phyloP scores from a whole-genome alignment of 2,888 invertebrate genomes.

The Drosophila picticornis region DNA sequence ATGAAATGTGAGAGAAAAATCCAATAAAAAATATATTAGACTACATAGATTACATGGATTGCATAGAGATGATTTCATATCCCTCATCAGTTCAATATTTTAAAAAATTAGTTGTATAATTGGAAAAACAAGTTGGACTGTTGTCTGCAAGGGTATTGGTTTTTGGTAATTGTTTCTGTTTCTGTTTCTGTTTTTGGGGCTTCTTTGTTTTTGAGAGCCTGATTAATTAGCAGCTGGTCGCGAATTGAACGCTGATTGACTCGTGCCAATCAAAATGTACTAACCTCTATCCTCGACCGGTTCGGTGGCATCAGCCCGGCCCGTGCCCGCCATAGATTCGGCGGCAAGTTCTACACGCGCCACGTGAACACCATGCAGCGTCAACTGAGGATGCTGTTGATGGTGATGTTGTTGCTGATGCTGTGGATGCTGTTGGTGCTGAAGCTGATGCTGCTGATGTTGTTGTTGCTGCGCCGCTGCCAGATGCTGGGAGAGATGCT shows the following conservation, averaged over 20 bases:
- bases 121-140: not conserved
- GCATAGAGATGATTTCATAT: not conserved
- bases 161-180: not conserved
- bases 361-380: slow-evolving; percentile 63
- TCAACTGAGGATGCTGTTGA: slow-evolving; percentile 43
- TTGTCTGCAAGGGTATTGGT: not conserved
- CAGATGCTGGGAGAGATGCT: slow-evolving; percentile 77
- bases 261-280: slow-evolving; percentile 69
- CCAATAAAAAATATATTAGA: not conserved
- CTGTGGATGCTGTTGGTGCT: slow-evolving; percentile 48
- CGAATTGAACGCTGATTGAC: slow-evolving; percentile 51
- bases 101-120: not conserved
- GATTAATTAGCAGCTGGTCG: slow-evolving; percentile 56
- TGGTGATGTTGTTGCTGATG: slow-evolving; percentile 50
- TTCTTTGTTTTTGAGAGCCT: slow-evolving; percentile 50
- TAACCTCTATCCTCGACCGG: slow-evolving; percentile 77
- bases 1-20: not conserved
- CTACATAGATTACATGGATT: not conserved
- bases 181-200: slow-evolving; percentile 7
- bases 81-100: not conserved
- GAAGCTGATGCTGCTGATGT: slow-evolving; percentile 53
- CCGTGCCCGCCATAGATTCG: slow-evolving; percentile 53
- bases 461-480: slow-evolving; percentile 73
- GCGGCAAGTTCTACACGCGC: slow-evolving; percentile 62
- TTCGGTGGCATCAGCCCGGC: slow-evolving; percentile 67